Evolutionary conservation across 2,797 vertebrate genomes (phyloP).

Genomic region (Odontamblyopus rebecca): DNA sequence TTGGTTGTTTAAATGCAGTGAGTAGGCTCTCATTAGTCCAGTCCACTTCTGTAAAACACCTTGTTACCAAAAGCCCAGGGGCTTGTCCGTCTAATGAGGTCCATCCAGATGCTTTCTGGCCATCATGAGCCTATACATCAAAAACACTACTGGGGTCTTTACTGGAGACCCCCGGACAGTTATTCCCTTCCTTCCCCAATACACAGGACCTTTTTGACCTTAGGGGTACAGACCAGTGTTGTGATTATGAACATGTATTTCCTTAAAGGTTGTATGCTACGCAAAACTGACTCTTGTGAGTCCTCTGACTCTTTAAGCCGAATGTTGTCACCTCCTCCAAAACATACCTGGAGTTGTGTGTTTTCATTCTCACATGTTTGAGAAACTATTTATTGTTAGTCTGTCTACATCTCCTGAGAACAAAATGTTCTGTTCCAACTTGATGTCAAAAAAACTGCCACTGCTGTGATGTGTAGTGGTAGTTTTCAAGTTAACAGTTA

Average conservation of each 20-base stretch:
- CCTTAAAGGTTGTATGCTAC: not conserved
- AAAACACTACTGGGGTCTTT: slow-evolving; percentile 32
- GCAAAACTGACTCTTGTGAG: no score
- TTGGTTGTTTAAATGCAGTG: slow-evolving; percentile 2
- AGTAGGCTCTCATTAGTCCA: slow-evolving; percentile 62
- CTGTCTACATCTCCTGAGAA: no score
- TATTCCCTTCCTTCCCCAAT: slow-evolving; percentile 12
- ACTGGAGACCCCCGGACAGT: slow-evolving; percentile 33
- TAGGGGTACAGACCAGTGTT: slow-evolving; percentile 34
- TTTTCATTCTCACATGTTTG: no score
- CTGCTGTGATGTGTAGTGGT: no score
- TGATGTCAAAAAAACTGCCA: no score
- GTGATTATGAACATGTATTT: slow-evolving; percentile 18
- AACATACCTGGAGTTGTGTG: no score
- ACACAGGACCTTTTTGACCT: slow-evolving; percentile 35
- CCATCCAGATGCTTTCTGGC: slow-evolving; percentile 59
- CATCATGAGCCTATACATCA: slow-evolving; percentile 47
- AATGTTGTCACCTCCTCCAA: no score
- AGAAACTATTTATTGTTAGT: no score
- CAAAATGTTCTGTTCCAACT: no score
- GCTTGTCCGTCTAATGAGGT: slow-evolving; percentile 62
- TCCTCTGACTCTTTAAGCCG: no score
- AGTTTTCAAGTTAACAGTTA: no score
- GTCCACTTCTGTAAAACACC: slow-evolving; percentile 52
- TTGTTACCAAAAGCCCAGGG: slow-evolving; percentile 45